Evolutionary conservation across 1,140 invertebrate genomes (phyloP), one percentile per base, ranked within the genome.

Genomic region (Parapsyche elsis): DNA sequence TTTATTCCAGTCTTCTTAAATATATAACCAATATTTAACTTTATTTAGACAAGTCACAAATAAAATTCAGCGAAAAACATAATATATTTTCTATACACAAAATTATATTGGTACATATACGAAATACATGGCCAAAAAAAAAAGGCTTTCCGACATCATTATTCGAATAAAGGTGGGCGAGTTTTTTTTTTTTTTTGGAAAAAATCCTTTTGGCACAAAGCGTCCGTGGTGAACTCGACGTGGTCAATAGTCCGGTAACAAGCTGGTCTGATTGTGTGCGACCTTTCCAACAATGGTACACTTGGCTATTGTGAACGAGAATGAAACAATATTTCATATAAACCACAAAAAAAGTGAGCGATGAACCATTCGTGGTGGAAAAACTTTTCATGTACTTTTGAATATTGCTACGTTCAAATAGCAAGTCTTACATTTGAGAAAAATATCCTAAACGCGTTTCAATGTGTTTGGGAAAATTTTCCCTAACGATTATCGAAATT

Each of bases 171-270:
- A 71, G 30, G 67, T 44, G 24, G 5, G 67, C 5, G 67, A 30
- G 67, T 21, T 21, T 14, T 9, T 67, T 61, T 19, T 19, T 30
- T 23, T 24, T 23, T 67, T 21, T 19, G 67, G 26, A 30, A 71
- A 71, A 30, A 23, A 30, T 74, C 14, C 46, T 74, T 74, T 74
- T 5, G 38, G 16, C 30, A 38, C 38, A 71, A 74, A 49, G 1
- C 38, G 12, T 46, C 45, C 21, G 38, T 38, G 70, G 70, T 7
- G 45, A 44, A 71, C 26, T 71, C 26, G 70, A 45, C 26, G 46
- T 74, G 45, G 71, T 74, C 71, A 74, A 74, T 74, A 53, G 71
- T 38, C 21, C 67, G 21, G 71, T 53, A 74, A 53, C 71, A 53
- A 74, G 21, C 45, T 24, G 71, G 38, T 23, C 71, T 74, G 71